These are phyloP conservation scores for Syngnathus floridae DNA, from an alignment of 2,113 vertebrate genomes.

Conservation along the genomic window DNA sequence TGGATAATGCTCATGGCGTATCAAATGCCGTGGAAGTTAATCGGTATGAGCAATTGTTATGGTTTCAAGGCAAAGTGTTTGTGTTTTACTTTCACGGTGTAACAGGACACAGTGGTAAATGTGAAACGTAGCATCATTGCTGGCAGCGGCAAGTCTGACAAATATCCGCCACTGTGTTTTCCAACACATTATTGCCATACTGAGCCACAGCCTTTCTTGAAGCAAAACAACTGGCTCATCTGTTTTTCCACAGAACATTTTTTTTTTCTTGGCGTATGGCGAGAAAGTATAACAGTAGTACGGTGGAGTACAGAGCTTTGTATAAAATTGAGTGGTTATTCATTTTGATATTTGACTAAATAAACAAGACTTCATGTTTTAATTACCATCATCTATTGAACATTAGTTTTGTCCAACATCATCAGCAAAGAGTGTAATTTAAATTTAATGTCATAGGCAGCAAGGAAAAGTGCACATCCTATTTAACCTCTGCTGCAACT, in stretches of 20 bases:
- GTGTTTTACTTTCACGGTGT: constrained; percentile 2
- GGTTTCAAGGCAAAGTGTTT: constrained; percentile 4
- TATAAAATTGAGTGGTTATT: constrained; percentile 7
- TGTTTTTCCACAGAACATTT: constrained; percentile 21
- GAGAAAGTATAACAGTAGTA: not conserved
- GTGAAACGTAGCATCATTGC: constrained; percentile 32
- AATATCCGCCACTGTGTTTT: constrained; percentile 54
- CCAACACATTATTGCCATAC: constrained; percentile 43
- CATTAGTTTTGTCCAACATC: constrained; percentile 30
- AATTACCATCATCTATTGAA: constrained; percentile 11
- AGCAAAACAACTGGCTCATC: constrained; percentile 36
- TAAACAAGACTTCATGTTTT: constrained; percentile 10
- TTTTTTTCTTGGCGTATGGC: constrained; percentile 2
- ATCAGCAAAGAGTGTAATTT: constrained; percentile 59
- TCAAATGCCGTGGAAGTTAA: constrained; percentile 6
- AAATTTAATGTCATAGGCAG: constrained; percentile 61
- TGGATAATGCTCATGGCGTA: constrained; percentile 7
- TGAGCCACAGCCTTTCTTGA: constrained; percentile 18
- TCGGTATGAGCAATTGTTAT: not conserved
- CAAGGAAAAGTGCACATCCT: constrained; percentile 63
- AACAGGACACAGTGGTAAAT: constrained; percentile 11
- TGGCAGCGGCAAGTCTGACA: constrained; percentile 38
- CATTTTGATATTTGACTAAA: constrained; percentile 21
- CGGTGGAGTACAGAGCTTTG: not conserved
- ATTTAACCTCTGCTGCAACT: constrained; percentile 80